A percentile compares a stretch with the other conserved stretches of the same genome.
phyloP scores from a whole-genome alignment of 2,797 vertebrate genomes.

The Hemibagrus guttatus region DNA sequence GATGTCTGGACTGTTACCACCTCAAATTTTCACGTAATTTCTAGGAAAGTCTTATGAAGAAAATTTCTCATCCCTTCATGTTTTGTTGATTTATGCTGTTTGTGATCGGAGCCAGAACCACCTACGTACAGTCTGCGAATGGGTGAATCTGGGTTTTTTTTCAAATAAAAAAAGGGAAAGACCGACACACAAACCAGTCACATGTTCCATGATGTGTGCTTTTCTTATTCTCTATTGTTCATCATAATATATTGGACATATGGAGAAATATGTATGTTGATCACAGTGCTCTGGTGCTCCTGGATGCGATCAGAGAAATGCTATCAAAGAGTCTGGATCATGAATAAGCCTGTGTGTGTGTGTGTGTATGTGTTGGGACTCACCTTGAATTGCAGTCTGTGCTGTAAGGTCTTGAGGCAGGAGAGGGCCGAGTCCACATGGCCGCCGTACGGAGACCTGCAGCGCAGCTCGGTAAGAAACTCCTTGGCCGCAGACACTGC shows the following conservation, averaged over 20 bases:
- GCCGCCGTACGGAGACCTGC: slow-evolving; percentile 58
- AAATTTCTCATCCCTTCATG: not conserved
- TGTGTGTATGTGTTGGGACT: slow-evolving; percentile 11
- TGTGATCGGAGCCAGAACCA: not conserved
- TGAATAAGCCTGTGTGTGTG: not conserved
- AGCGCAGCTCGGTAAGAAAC: slow-evolving; percentile 65
- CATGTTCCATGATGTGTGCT: not conserved
- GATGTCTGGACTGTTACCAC: not conserved
- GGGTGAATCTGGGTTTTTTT: not conserved
- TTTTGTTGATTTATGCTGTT: not conserved
- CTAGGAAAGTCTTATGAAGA: not conserved
- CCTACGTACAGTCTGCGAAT: not conserved
- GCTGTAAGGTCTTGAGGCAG: slow-evolving; percentile 59
- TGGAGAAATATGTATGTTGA: not conserved
- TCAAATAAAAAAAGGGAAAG: no score
- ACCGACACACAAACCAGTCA: not conserved
- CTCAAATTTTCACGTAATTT: not conserved
- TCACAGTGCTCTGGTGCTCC: not conserved
- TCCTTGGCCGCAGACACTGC: slow-evolving; percentile 62
- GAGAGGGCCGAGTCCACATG: slow-evolving; percentile 58
- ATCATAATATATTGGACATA: not conserved
- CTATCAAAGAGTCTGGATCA: not conserved
- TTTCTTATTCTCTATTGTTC: not conserved
- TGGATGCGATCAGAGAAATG: not conserved
- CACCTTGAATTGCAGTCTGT: slow-evolving; percentile 63